Base-by-base conservation (phyloP, 2,888 invertebrate genomes). In the Adela reaumurella region DNA sequence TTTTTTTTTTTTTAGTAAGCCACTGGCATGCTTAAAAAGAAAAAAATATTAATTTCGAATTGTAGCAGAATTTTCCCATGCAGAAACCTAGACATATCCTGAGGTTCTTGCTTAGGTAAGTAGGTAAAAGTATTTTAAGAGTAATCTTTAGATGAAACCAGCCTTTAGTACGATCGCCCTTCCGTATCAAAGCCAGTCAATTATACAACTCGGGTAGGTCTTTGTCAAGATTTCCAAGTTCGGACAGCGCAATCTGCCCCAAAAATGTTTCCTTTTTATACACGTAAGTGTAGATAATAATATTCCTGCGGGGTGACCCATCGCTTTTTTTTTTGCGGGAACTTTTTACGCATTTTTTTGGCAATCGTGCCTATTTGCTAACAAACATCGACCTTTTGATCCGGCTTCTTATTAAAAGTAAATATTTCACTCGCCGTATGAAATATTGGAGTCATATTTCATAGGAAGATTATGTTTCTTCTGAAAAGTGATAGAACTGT, bases 321-420 rank as follows among this genome's bases (percentile, higher is more conserved):
- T 24, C 35, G 14, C 5, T 35, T 35, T 35, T 35, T 35, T 35
- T 35, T 35, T 35, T 35, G 8, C 35, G 14, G n/a, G 24, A 24
- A 8, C 24, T 24, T 24, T 35, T 35, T 35, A 35, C n/a, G 35
- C 14, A 8, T 35, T 35, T 58, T 59, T 58, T 60, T 57, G 58
- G 55, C 51, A 67, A 59, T 58, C 55, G 65, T 70, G 74, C 78
- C 76, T 74, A 74, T 74, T 74, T 71, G 66, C 68, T 66, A 70
- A 70, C 64, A 68, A 70, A 65, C 64, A 65, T 65, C 64, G 77
- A 79, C 79, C 80, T 79, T n/a, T 77, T 80, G 77, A 78, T 77
- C 79, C 62, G 59, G 58, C 59, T 64, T 68, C 76, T 74, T 76
- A 80, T 79, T 78, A 78, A 76, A 76, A 68, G 65, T 74, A 72